Evolutionary conservation across 2,888 invertebrate genomes (phyloP).

Genomic region (Cataglyphis cursor): DNA sequence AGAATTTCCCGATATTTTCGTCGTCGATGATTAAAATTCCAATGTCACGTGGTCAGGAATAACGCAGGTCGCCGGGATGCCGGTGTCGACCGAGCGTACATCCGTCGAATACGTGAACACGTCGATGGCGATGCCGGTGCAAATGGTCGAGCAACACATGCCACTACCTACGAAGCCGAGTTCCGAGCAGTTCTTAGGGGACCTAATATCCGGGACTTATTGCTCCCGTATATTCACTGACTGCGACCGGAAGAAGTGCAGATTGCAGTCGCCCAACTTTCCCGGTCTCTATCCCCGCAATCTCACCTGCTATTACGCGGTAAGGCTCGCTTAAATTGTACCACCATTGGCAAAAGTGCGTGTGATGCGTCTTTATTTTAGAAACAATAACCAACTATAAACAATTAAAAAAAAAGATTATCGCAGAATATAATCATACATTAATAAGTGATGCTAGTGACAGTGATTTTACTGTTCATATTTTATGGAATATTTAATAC

Average conservation of each 20-base stretch:
- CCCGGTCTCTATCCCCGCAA: conserved; percentile 97
- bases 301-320: conserved; percentile 97
- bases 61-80: conserved; percentile 75
- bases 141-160: conserved; percentile 83
- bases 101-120: conserved; percentile 80
- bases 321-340: conserved; percentile 84
- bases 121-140: conserved; percentile 81
- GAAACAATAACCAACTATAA: too few species aligned
- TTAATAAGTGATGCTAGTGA: neutral
- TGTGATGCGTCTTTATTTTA: neutral
- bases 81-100: conserved; percentile 75
- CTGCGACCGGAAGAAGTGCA: conserved; percentile 96
- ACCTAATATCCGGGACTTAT: conserved; percentile 96
- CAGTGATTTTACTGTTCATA: neutral
- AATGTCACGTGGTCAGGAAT: conserved; percentile 73
- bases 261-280: conserved; percentile 96
- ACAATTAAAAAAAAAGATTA: neutral
- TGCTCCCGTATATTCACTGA: conserved; percentile 97
- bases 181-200: conserved; percentile 92
- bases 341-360: neutral
- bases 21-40: conserved; percentile 52
- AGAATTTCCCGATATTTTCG: conserved; percentile 48
- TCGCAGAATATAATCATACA: neutral
- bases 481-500: neutral
- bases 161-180: conserved; percentile 86